phyloP scores from a whole-genome alignment of 2,113 vertebrate species.

The Syrrhaptes paradoxus region DNA sequence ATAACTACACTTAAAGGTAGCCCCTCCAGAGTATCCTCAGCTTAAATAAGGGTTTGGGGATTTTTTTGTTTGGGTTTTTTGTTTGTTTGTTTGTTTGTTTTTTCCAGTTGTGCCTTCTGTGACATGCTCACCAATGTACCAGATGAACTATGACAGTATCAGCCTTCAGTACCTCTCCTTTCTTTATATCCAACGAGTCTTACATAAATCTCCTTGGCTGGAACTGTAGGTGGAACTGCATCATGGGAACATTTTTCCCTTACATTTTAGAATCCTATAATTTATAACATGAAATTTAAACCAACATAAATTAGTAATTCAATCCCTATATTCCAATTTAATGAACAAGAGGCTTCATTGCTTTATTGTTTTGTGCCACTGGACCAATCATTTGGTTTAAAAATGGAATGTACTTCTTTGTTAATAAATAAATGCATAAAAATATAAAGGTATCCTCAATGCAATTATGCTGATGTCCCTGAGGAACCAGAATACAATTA shows the following conservation, averaged over 20 bases:
- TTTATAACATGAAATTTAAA: conserved; percentile 78
- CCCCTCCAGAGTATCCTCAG: neutral
- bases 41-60: neutral
- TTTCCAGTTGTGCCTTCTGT: neutral
- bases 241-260: conserved; percentile 60
- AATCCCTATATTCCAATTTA: conserved; percentile 78
- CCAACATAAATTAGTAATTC: conserved; percentile 78
- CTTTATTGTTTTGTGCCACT: conserved; percentile 81
- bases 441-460: conserved; percentile 68
- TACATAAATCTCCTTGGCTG: conserved; percentile 41
- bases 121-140: neutral
- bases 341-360: conserved; percentile 73
- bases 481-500: conserved; percentile 73
- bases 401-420: conserved; percentile 71
- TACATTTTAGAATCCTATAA: conserved; percentile 70
- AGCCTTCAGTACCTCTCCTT: conserved; percentile 31
- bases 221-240: conserved; percentile 54
- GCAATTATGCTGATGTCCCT: conserved; percentile 77
- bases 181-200: conserved; percentile 4
- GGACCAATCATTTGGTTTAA: conserved; percentile 72
- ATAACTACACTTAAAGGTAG: neutral
- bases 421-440: conserved; percentile 80
- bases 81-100: neutral
- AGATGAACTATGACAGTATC: neutral
- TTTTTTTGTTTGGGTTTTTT: neutral